Evolutionary conservation across 2,797 vertebrate species (phyloP), one percentile per base, ranked within the genome.

Genomic region (Yasuhikotakia modesta): DNA sequence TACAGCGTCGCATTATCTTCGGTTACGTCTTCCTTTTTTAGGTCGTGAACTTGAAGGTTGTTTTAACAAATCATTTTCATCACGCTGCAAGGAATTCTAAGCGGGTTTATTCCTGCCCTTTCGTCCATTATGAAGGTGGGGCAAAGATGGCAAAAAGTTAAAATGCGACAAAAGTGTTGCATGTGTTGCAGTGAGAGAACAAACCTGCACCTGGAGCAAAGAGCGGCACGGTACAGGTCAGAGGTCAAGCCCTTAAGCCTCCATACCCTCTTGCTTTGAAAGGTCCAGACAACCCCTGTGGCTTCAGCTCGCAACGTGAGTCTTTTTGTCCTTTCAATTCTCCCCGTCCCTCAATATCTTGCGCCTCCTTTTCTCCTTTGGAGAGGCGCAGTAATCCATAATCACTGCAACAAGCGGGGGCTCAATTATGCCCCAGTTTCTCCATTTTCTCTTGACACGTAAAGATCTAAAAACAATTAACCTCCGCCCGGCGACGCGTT

Each of bases 181-280:
- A 45, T 43, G 21, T 22, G 12, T 27, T 7, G 53, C 53, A 55
- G 2, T 22, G 2, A 55, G 19, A 70, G 52, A 91, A 89, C 93
- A 90, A 87, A 86, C 87, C 89, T 94, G 94, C 95, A 95, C 94
- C 95, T 97, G 95, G 95, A 93, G 89, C 85, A 90, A 88, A 89
- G 92, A 91, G 91, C 90, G 91, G 89, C 89, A 90, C 84, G 85
- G 57, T 79, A 53, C 76, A 84, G 93, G 93, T 91, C 94, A 95
- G 88, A 90, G 95, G 94, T 94, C 93, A 91, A 88, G 85, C 88
- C 88, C 84, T 77, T 86, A 88, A 87, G 92, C 94, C 91, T 90
- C 90, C 87, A 89, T 89, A 90, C 88, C 73, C 19, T 91, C 81
- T 82, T 91, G 80, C 78, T 70, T 85, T 88, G 91, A 92, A 91